These are phyloP conservation scores for Phenacoccus solenopsis DNA, from an alignment of 1,140 invertebrate species.

Conservation along the genomic window DNA sequence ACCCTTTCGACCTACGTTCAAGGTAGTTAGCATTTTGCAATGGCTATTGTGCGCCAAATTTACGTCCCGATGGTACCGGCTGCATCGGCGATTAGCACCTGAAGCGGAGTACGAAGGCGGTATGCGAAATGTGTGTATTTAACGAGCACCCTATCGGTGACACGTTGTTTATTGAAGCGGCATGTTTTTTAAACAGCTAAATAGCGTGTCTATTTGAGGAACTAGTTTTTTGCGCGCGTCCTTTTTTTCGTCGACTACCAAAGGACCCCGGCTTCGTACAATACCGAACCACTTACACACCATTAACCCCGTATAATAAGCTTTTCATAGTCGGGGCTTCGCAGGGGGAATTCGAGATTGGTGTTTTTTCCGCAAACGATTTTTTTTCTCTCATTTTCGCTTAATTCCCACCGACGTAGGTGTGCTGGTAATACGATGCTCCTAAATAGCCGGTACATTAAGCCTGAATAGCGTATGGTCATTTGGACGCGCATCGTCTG, in stretches of 20 bases:
- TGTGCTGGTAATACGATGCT: background rate
- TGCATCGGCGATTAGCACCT: too few relatives aligned
- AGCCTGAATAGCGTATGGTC: too few relatives aligned
- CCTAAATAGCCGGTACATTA: background rate
- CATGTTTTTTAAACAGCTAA: background rate
- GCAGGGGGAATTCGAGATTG: too few relatives aligned
- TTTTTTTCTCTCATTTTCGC: background rate
- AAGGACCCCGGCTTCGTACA: background rate
- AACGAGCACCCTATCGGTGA: background rate
- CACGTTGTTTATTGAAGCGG: slow-evolving; percentile 14
- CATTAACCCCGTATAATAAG: slow-evolving; percentile 8
- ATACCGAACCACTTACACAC: slow-evolving; percentile 9
- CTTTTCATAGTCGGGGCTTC: background rate
- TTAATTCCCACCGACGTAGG: background rate
- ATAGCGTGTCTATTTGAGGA: background rate
- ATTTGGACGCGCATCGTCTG: too few relatives aligned
- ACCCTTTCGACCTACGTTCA: background rate
- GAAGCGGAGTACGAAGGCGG: too few relatives aligned
- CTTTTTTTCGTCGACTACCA: background rate
- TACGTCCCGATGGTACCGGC: background rate
- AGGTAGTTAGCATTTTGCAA: slow-evolving; percentile 12
- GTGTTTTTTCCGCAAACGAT: too few relatives aligned
- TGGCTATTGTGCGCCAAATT: background rate
- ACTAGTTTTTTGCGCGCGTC: slow-evolving; percentile 11
- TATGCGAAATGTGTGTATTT: too few relatives aligned